Evolutionary conservation across 1,140 invertebrate genomes (phyloP).

Genomic region (Leptoteleia sp.): DNA sequence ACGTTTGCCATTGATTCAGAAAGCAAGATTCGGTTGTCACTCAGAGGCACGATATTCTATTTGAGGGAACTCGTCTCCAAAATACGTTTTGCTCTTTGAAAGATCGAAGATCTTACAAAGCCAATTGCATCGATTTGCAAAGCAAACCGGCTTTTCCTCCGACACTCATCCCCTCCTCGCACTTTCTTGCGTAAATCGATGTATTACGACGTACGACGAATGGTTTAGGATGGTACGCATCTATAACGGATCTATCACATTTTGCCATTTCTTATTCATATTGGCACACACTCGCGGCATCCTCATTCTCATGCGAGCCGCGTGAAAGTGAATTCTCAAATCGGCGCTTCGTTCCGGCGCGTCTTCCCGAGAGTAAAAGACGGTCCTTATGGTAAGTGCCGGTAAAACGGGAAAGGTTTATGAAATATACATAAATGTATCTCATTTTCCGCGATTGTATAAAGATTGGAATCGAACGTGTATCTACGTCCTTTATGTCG

Average conservation of each 20-base stretch:
- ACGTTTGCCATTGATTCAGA: too few species aligned
- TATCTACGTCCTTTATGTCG: slow-evolving; percentile 49
- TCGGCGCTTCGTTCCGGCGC: slow-evolving; percentile 53
- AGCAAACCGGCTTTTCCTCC: slow-evolving; percentile 44
- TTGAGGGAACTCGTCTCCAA: slow-evolving; percentile 28
- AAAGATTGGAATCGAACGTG: slow-evolving; percentile 55
- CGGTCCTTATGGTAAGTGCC: slow-evolving; percentile 59
- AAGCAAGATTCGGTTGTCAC: slow-evolving; percentile 23
- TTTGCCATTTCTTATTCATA: slow-evolving; percentile 58
- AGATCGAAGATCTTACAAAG: slow-evolving; percentile 56
- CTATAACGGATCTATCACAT: slow-evolving; percentile 56
- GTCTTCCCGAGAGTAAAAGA: slow-evolving; percentile 51
- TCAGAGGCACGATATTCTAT: slow-evolving; percentile 22
- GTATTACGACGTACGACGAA: slow-evolving; percentile 47
- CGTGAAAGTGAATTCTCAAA: slow-evolving; percentile 63
- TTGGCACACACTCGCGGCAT: slow-evolving; percentile 44
- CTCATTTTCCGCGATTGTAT: slow-evolving; percentile 53
- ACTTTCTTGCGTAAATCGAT: slow-evolving; percentile 52
- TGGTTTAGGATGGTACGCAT: slow-evolving; percentile 47
- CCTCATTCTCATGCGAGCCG: slow-evolving; percentile 59
- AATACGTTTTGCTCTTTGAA: slow-evolving; percentile 38
- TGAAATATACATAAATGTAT: slow-evolving; percentile 66
- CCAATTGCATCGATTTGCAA: slow-evolving; percentile 54
- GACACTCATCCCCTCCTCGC: slow-evolving; percentile 19
- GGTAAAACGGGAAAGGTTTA: slow-evolving; percentile 59